Percentiles rank a stretch among this genome's conserved stretches.
phyloP scores from a whole-genome alignment of 2,797 vertebrate genomes.

The Artibeus lituratus region DNA sequence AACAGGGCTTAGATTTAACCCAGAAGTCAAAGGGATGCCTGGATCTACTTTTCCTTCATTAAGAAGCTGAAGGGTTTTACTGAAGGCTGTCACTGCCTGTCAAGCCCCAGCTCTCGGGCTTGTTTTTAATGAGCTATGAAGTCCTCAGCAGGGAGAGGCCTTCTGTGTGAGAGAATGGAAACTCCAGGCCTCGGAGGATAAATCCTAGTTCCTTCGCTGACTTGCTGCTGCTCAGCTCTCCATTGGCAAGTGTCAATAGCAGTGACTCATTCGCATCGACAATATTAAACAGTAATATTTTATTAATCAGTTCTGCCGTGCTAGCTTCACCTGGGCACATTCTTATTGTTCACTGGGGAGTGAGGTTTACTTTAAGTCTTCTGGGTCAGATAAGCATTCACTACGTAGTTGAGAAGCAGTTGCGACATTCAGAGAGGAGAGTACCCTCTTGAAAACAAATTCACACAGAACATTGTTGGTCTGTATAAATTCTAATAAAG shows the following conservation, averaged over 20 bases:
- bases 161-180: slow-evolving; percentile 46
- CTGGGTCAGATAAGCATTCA: neutral
- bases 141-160: neutral
- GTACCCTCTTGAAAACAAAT: neutral
- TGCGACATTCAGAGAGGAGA: neutral
- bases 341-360: neutral
- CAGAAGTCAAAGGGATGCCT: neutral
- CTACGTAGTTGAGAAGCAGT: neutral
- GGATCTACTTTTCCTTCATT: neutral
- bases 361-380: neutral
- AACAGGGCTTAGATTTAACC: neutral
- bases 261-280: neutral
- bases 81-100: neutral
- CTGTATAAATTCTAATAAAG: neutral
- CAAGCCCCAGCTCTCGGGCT: neutral
- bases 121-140: slow-evolving; percentile 38
- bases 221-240: neutral
- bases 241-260: neutral
- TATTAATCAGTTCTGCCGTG: neutral
- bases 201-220: neutral
- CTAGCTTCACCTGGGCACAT: neutral
- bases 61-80: neutral
- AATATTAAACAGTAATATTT: neutral
- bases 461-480: neutral
- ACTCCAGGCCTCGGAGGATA: neutral